Evolutionary conservation across 2,888 invertebrate genomes (phyloP), one percentile per base, ranked within the genome.

Genomic region (Spodoptera picta): DNA sequence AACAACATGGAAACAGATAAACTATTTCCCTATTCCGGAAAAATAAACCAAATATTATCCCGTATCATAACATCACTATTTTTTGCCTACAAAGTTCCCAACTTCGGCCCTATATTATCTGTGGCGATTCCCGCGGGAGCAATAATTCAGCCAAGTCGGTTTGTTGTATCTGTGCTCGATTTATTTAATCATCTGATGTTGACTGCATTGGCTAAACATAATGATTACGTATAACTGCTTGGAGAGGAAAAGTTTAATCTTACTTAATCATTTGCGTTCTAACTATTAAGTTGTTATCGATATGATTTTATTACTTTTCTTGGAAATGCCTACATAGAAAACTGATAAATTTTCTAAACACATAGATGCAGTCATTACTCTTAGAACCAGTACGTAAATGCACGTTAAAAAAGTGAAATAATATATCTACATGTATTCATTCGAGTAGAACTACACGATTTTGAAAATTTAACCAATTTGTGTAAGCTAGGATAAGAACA

Each of bases 131-230:
- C 77, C 83, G 45, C 24, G 73, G 78, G 86, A 57, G 73, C 75
- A 60, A 86, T 86, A 85, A 80, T 81, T 86, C 85, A 83, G 66
- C 60, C 56, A 65, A 70, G 64, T 72, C 71, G 69, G 73, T 80
- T 79, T 79, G 79, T 67, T 73, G 77, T 71, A 73, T 73, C 67
- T 73, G 58, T 78, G 62, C 65, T 56, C 65, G 52, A 67, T 60
- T 79, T 79, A 76, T 76, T 79, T 69, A 77, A 74, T 79, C 69
- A 71, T 77, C 52, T 70, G 56, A 50, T 73, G 71, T 77, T 70
- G 64, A 54, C 53, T 69, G 70, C 53, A 60, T 64, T 66, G 69
- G 51, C 45, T 11, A 55, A 69, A 67, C 62, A 55, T 53, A 62
- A 65, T 74, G 60, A 73, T 69, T 53, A 45, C 43, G 48, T 52